Evolutionary conservation across 2,113 vertebrate species (phyloP).

Genomic region (Ailurus styani): DNA sequence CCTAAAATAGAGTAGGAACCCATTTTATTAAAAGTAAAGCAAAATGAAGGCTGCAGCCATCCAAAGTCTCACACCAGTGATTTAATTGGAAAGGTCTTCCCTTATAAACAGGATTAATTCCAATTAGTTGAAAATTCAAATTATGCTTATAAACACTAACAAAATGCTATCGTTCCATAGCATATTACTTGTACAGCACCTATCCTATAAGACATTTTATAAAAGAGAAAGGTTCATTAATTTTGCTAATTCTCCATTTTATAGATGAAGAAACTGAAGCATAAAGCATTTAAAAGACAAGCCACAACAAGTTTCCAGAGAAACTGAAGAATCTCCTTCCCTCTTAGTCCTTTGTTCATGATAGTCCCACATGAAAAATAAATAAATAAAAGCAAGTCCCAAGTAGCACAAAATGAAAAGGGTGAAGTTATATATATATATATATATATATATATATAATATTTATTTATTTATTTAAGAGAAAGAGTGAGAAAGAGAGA

Average conservation of each 20-base stretch:
- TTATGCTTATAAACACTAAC: constrained; percentile 65
- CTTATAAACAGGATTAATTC: constrained; percentile 73
- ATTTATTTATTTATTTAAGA: neutral
- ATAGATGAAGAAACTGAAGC: constrained; percentile 61
- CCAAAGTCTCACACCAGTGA: constrained; percentile 60
- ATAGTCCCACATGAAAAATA: neutral
- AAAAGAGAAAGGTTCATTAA: constrained; percentile 51
- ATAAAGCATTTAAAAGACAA: constrained; percentile 49
- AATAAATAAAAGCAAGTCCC: neutral
- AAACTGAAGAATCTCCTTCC: constrained; percentile 45
- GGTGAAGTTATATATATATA: neutral
- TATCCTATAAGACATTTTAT: constrained; percentile 28
- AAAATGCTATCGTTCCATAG: constrained; percentile 35
- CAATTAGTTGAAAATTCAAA: constrained; percentile 67
- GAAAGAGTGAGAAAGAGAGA: neutral
- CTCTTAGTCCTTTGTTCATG: constrained; percentile 2
- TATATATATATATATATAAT: no score
- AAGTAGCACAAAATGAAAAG: neutral
- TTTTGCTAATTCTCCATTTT: constrained; percentile 61
- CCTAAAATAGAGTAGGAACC: constrained; percentile 60
- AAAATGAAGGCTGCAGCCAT: constrained; percentile 60
- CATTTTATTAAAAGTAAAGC: constrained; percentile 69
- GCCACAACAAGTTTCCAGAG: constrained; percentile 3
- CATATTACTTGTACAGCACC: constrained; percentile 34
- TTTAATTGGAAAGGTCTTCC: constrained; percentile 75